These are phyloP conservation scores for Peromyscus eremicus DNA, from an alignment of 2,797 vertebrate species.

Conservation along the genomic window DNA sequence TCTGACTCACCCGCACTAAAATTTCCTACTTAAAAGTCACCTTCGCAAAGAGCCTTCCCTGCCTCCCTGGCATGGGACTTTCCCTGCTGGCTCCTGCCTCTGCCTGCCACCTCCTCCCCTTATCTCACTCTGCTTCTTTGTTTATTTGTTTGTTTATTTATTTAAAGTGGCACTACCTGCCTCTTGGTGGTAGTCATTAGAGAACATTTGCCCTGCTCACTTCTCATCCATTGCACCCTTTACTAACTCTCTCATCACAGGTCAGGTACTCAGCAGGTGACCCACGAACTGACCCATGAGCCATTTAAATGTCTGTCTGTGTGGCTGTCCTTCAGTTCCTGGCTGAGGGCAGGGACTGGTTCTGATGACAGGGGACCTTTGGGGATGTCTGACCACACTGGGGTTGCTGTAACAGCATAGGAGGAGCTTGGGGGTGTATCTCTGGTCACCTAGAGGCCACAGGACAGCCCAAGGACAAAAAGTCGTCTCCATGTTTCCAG, in stretches of 20 bases:
- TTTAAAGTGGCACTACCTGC: neutral
- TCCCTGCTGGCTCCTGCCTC: neutral
- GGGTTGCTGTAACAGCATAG: neutral
- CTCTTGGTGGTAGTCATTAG: neutral
- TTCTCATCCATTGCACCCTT: neutral
- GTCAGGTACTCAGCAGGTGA: neutral
- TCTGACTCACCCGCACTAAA: neutral
- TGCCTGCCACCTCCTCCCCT: neutral
- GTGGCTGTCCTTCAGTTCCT: neutral
- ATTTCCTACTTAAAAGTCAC: conserved; percentile 13
- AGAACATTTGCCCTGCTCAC: neutral
- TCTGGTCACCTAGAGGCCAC: neutral
- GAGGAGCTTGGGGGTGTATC: neutral
- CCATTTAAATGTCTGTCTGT: neutral
- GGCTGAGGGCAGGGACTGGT: neutral
- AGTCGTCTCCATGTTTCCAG: too few species aligned
- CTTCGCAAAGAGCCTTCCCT: neutral
- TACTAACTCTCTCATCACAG: neutral
- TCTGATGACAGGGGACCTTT: neutral
- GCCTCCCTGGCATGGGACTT: neutral
- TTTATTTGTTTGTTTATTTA: neutral
- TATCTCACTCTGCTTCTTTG: neutral
- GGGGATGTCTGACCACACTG: neutral
- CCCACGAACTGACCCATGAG: neutral
- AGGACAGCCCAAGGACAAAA: neutral